These are phyloP conservation scores for Rattus norvegicus DNA, from an alignment of 2,113 vertebrate genomes.

Conservation along the genomic window GRCr8 NC_086022.1:90092001-90092500, in stretches of 20 bases:
- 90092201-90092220: neutral
- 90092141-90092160: too few species aligned
- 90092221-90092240: neutral
- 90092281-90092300: neutral
- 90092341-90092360: neutral
- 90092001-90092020: too few species aligned
- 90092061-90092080: too few species aligned
- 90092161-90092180: neutral
- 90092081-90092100: too few species aligned
- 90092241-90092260: neutral
- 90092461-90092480: neutral
- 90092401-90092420: neutral
- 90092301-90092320: neutral
- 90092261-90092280: neutral
- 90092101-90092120: too few species aligned
- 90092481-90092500: neutral
- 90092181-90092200: neutral
- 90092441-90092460: too few species aligned
- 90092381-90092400: neutral
- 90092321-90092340: neutral
- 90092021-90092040: too few species aligned
- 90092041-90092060: too few species aligned
- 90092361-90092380: too few species aligned
- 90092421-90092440: too few species aligned
- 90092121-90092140: too few species aligned